Base-by-base conservation (phyloP, 2,797 vertebrate species). In the Xenops minutus region DNA sequence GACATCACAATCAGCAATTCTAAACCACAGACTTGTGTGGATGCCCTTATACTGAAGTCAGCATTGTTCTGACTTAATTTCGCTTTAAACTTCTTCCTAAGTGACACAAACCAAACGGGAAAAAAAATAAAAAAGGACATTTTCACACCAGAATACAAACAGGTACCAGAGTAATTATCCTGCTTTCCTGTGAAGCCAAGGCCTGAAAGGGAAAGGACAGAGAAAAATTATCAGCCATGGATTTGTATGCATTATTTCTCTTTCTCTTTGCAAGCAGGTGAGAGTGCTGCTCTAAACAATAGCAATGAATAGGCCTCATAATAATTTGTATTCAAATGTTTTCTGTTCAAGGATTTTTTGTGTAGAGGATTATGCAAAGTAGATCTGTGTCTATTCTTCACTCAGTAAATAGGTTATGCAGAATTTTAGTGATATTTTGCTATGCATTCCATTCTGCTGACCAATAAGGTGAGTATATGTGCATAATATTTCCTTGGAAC, bases 301-400 rank as follows among this genome's bases (percentile, higher is more conserved):
- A 63, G 49, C 41, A 54, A 19, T 26, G 12, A 18, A 26, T 73
- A 62, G 77, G 36, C 59, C 66, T 80, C 48, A 82, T 48, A 86
- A 43, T 79, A 78, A 94, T 94, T 95, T 81, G 43, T 82, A 92
- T 96, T 92, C 82, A 81, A n/a, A 76, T 85, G 51, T 4, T 85
- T 88, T 51, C 54, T 54, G 21, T 73, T 87, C 41, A 86, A 81
- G 75, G 58, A 76, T 68, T 86, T 80, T 59, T 71, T 75, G 19
- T 59, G 30, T 30, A 89, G 68, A 85, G 74, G 71, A 87, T 94
- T 94, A 95, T 96, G 93, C 62, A 92, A 87, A 91, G 59, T 7
- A 66, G 36, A 51, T 82, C 64, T 63, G 32, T 81, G 43, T 44
- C 58, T 75, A 37, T 93, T 88, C 76, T 94, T 88, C 71, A 4